Base-by-base conservation (phyloP, 2,113 vertebrate species). In the Xiphias gladius region DNA sequence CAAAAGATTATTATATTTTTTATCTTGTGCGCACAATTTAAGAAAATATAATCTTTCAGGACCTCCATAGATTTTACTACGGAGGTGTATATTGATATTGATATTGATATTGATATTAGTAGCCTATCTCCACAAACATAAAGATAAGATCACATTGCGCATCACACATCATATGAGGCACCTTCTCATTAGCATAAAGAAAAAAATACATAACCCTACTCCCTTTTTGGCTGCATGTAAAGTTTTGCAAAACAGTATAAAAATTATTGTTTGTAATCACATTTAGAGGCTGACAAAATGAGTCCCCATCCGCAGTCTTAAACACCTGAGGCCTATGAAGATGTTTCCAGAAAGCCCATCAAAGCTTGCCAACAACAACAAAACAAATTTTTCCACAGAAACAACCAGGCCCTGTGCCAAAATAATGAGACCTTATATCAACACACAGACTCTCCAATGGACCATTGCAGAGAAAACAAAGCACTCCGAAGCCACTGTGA, bases 341-440 rank as follows among this genome's bases (percentile, higher is more conserved):
- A 35, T n/a, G n/a, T 14, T n/a, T 46, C 26, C 43, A 13, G n/a
- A 19, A 48, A 67, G 7, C n/a, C 41, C n/a, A 8, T 48, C 16
- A 48, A 3, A 48, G 65, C 43, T 30, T 32, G 26, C n/a, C n/a
- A n/a, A n/a, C 26, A 50, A 68, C 17, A 19, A 67, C 24, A 67
- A 61, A 61, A 61, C 17, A 0, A 61, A 8, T 26, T 17, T 7
- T 35, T 22, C 66, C 5, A 8, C 19, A 54, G 28, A 69, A 52
- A 52, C 28, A 69, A n/a, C 66, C 46, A 52, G 64, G 26, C 64
- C 13, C 64, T 48, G 14, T 67, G 14, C 30, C 4, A 12, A 41
- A 66, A 66, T 46, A 52, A 52, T 69, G 46, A 69, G 28, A 54
- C 20, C 5, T 54, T 37, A 69, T 35, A n/a, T 9, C 17, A 69